phyloP scores from a whole-genome alignment of 2,113 vertebrate genomes.

The Nycticryphes semicollaris region DNA sequence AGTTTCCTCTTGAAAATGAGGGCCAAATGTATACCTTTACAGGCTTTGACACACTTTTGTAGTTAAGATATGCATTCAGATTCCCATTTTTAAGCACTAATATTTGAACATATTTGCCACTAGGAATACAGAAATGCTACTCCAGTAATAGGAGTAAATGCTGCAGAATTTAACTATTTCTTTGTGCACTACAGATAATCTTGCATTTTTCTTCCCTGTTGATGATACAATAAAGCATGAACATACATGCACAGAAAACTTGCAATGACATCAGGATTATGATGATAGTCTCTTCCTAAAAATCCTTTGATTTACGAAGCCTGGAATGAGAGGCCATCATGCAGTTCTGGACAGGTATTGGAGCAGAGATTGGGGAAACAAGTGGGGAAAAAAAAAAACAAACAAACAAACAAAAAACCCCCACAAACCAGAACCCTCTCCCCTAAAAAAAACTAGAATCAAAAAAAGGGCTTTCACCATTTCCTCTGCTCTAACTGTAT shows the following conservation, averaged over 20 bases:
- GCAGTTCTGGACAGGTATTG: neutral
- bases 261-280: neutral
- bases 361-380: neutral
- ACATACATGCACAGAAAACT: neutral
- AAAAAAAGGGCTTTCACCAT: fast-evolving
- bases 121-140: neutral
- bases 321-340: neutral
- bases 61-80: neutral
- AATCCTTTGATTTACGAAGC: neutral
- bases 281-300: neutral
- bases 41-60: neutral
- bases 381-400: no score
- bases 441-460: no score
- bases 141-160: neutral
- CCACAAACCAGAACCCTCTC: no score
- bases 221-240: neutral
- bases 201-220: neutral
- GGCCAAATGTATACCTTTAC: neutral
- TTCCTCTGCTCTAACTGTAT: neutral
- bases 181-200: neutral
- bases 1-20: neutral
- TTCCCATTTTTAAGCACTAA: neutral
- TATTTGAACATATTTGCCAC: neutral
- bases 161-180: neutral
- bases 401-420: no score